Evolutionary conservation across 2,113 vertebrate species (phyloP), one percentile per base, ranked within the genome.

Genomic region (Gila orcuttii): DNA sequence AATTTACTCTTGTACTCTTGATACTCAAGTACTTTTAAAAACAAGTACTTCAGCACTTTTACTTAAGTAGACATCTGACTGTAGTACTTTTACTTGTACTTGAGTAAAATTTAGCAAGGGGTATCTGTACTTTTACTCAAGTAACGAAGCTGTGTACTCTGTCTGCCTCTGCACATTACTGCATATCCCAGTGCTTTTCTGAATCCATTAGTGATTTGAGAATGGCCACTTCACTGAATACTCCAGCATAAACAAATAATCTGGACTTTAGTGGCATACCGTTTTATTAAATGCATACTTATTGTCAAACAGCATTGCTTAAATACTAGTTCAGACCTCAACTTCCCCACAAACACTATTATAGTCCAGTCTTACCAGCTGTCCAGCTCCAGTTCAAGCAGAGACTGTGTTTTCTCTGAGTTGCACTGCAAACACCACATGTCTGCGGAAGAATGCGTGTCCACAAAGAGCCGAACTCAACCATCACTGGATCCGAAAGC

Each of bases 401-500:
- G 90, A 71, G 97, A 98, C 94, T 97, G 97, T 60, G 96, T 98
- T 95, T 96, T 96, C 95, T 98, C 97, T 12, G 97, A 97, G 89
- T 96, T 96, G 93, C 97, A 99, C 93, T 98, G 97, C 92, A 99
- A 93, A 92, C 98, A 99, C 98, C 97, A 99, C 97, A 99, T 98
- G 94, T 93, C 93, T 91, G 82, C 90, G 74, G 86, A 89, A 87
- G 82, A 81, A 85, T 85, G 85, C 86, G 9, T 68, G 23, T 77
- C 75, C 79, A 82, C 79, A 87, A 86, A 80, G 42, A 60, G 90
- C 89, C 89, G 85, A 89, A 13, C 60, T 90, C 87, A 82, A 73
- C 71, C 81, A 84, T 77, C 68, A 42, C 28, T 33, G 59, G 39
- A 83, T 42, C 64, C 25, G 3, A 50, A n/a, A 25, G 85, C 76